Percentiles rank a stretch among this genome's conserved stretches.
These are phyloP conservation scores for Antennarius maculatus DNA, from an alignment of 2,797 vertebrate species.

Conservation along the genomic window DNA sequence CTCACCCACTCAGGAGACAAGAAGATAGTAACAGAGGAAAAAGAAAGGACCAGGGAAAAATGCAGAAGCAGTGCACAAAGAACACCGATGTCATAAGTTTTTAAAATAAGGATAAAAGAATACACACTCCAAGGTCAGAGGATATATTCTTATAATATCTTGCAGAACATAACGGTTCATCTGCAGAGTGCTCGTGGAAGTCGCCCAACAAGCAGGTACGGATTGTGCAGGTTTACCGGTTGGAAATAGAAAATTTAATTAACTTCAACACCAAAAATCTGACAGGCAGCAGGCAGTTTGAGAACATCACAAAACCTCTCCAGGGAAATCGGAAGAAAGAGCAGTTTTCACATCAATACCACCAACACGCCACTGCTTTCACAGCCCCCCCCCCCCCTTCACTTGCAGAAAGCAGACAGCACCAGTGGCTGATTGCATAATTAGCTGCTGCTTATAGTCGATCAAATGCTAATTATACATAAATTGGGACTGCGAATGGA, in stretches of 20 bases:
- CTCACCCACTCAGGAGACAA: constrained; percentile 33
- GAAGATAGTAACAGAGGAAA: not conserved
- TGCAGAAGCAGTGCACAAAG: not conserved
- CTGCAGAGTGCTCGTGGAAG: not conserved
- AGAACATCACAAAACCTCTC: constrained; percentile 34
- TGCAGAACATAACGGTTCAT: not conserved
- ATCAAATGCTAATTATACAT: constrained; percentile 61
- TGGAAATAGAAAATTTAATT: constrained; percentile 22
- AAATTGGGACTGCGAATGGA: constrained; percentile 52
- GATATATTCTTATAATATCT: not conserved
- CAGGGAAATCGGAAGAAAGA: constrained; percentile 15
- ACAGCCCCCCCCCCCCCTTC: constrained; percentile 6
- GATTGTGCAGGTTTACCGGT: constrained; percentile 2
- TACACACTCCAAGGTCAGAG: too few relatives aligned
- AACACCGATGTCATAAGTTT: not conserved
- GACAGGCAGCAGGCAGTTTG: constrained; percentile 10
- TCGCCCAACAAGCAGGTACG: not conserved
- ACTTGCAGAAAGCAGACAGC: constrained; percentile 21
- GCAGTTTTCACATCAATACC: constrained; percentile 26
- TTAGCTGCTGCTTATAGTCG: constrained; percentile 53
- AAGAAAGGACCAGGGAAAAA: not conserved
- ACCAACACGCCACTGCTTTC: constrained; percentile 25
- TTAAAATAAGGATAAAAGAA: not conserved
- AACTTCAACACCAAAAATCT: constrained; percentile 18
- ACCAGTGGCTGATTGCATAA: constrained; percentile 51